These are phyloP conservation scores for Lasioglossum malachurum DNA, from an alignment of 2,888 invertebrate species.

Conservation along the genomic window DNA sequence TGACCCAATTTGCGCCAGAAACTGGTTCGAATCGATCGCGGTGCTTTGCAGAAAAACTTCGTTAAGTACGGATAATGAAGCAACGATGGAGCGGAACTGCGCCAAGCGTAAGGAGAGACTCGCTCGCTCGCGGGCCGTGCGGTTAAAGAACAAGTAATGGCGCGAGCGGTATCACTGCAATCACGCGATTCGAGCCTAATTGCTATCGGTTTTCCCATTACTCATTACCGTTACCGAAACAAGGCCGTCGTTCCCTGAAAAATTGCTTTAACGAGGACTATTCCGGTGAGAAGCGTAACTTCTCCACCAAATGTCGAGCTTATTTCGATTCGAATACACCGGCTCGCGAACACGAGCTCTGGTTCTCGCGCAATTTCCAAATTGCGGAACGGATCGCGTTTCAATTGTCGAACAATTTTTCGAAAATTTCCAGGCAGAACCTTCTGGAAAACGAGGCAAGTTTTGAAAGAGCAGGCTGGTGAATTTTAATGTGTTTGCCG, in stretches of 20 bases:
- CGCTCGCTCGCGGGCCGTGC: constrained; percentile 28
- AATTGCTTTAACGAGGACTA: constrained; percentile 11
- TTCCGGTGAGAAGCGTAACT: not conserved
- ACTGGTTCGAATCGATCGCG: constrained; percentile 52
- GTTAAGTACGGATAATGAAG: constrained; percentile 71
- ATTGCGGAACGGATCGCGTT: not conserved
- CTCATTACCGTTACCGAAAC: constrained; percentile 69
- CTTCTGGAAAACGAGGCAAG: not conserved
- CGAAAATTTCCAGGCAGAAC: not conserved
- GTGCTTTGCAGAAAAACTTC: constrained; percentile 56
- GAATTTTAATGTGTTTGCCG: not conserved
- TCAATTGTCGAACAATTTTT: not conserved
- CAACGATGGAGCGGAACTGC: constrained; percentile 61
- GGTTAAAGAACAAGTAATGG: constrained; percentile 53
- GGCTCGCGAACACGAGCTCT: not conserved
- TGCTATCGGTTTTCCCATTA: constrained; percentile 74
- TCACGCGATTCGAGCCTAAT: constrained; percentile 72
- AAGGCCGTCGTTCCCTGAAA: constrained; percentile 5
- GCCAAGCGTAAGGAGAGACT: constrained; percentile 28
- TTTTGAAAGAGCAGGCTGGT: not conserved
- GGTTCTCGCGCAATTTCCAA: not conserved
- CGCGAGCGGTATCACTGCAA: constrained; percentile 49
- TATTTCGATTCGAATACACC: not conserved
- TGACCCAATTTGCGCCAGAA: constrained; percentile 30
- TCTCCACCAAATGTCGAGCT: not conserved